Evolutionary conservation across 2,113 vertebrate species (phyloP), one percentile per base, ranked within the genome.

Genomic region (Pachyramphus minor): DNA sequence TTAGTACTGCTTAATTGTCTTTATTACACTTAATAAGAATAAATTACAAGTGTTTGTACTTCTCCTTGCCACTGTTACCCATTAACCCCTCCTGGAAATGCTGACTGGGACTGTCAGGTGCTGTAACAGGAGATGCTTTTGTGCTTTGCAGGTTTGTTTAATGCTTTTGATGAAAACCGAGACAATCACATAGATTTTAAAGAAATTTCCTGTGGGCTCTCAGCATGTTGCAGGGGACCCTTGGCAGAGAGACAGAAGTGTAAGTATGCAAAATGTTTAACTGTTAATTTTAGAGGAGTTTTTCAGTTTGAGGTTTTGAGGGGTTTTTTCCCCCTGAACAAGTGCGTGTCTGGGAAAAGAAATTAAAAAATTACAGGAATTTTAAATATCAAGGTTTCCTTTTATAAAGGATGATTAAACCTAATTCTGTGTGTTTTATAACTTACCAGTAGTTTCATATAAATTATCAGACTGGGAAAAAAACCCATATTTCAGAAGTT

Each of bases 161-260:
- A 99, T 92, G 99, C 99, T 96, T 99, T 99, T 96, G 99, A 99
- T 98, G 99, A 99, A 98, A 99, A 99, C 96, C 98, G 99, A 97
- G 99, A 99, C 98, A 99, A 99, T 99, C 99, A 99, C 98, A 99
- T 99, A 96, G 99, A 99, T 98, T 99, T 99, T 97, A 99, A 99
- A 96, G 99, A 99, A 97, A 99, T 99, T 97, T 99, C 99, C 30
- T 99, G 99, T 91, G 99, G 99, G 23, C 98, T 99, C 31, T 99
- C 99, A 28, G 99, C 99, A 6, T 99, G 99, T 97, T 99, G 99
- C 97, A 98, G 99, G 82, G 99, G 99, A 66, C 99, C 99, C 31
- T 80, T 99, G 63, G 99, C 99, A 82, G 99, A 99, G 95, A 98
- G 99, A 91, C 99, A 99, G 97, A 99, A 99, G 97, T 99, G 99